Evolutionary conservation across 2,888 invertebrate genomes (phyloP).

Genomic region (Periphyllus acericola): DNA sequence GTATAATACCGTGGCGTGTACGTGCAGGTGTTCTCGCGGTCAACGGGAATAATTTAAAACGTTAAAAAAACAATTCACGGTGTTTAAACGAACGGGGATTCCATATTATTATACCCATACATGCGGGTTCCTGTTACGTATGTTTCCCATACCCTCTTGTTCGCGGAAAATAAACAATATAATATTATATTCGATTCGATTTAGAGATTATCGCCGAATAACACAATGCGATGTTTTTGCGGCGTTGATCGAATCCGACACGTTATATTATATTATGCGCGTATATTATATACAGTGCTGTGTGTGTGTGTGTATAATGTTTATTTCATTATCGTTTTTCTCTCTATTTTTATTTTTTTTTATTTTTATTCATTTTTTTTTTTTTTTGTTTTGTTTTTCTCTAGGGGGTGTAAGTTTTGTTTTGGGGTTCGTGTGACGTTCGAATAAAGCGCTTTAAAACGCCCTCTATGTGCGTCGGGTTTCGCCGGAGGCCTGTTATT

Average conservation of each 20-base stretch:
- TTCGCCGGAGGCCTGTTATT: slow-evolving; percentile 50
- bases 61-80: slow-evolving; percentile 12
- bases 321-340: slow-evolving; percentile 58
- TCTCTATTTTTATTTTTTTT: not conserved
- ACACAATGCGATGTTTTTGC: slow-evolving; percentile 49
- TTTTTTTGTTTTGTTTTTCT: not conserved
- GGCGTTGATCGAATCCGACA: slow-evolving; percentile 56
- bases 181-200: slow-evolving; percentile 40
- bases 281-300: not conserved
- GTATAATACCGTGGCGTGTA: not conserved
- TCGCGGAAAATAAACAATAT: slow-evolving; percentile 23
- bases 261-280: slow-evolving; percentile 9
- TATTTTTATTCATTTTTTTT: not conserved
- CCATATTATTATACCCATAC: not conserved
- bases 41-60: slow-evolving; percentile 20
- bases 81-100: slow-evolving; percentile 32
- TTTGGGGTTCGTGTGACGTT: slow-evolving; percentile 55
- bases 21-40: slow-evolving; percentile 29
- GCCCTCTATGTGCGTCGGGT: slow-evolving; percentile 24
- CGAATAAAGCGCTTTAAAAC: slow-evolving; percentile 56
- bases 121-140: slow-evolving; percentile 33
- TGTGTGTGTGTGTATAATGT: slow-evolving; percentile 29
- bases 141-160: slow-evolving; percentile 14
- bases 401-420: slow-evolving; percentile 32
- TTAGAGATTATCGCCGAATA: slow-evolving; percentile 49